Conservation (phyloP, 1,140 invertebrate species). For the Dendroctonus valens region DNA sequence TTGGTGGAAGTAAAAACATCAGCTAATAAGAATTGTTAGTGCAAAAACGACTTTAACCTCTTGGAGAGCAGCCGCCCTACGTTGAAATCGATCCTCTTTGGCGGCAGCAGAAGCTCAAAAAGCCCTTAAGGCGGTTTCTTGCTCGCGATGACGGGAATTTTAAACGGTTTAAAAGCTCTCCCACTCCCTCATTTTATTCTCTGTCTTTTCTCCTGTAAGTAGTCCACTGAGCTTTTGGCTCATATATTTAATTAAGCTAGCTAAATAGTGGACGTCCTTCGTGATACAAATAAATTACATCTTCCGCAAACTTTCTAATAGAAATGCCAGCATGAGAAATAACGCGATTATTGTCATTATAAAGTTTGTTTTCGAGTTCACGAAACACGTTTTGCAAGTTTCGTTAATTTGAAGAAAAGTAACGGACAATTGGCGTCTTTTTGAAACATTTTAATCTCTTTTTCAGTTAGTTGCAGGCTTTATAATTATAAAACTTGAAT, state of each 20-base stretch:
- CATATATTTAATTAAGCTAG: conserved; percentile 18
- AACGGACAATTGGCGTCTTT: no score
- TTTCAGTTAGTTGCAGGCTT: no score
- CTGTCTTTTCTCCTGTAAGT: conserved; percentile 3
- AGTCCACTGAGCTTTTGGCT: conserved; percentile 3
- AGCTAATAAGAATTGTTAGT: conserved; percentile 4
- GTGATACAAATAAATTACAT: neutral
- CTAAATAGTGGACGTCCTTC: conserved; percentile 5
- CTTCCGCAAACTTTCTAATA: conserved; percentile 1
- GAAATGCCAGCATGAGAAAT: neutral
- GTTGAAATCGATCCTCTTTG: conserved; percentile 12
- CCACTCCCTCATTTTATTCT: neutral
- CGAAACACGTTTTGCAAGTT: no score
- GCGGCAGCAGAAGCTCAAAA: conserved; percentile 13
- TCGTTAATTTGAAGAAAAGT: no score
- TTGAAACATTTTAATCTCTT: no score
- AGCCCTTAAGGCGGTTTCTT: conserved; percentile 23
- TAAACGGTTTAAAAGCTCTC: conserved; percentile 19
- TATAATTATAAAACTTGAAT: no score
- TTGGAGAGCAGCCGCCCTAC: conserved; percentile 4
- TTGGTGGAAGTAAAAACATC: neutral
- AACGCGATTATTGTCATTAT: no score
- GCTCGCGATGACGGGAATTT: conserved; percentile 20
- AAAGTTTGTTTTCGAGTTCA: no score
- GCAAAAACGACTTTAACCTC: conserved; percentile 11